phyloP scores from a whole-genome alignment of 2,797 vertebrate species.

The Remorina albescens region DNA sequence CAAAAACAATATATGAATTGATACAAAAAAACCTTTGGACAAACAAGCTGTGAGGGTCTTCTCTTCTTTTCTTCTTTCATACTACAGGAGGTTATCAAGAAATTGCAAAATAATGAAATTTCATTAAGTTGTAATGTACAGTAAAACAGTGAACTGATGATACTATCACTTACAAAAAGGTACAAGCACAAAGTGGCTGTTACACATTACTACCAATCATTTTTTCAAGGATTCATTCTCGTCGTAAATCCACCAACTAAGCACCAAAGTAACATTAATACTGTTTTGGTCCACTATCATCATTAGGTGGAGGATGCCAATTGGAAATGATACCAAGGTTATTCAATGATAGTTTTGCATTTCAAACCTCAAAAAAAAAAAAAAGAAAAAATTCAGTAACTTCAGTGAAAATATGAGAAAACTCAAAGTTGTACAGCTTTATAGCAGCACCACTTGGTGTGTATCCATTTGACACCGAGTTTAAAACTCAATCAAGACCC shows the following conservation, averaged over 20 bases:
- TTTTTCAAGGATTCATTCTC: background rate
- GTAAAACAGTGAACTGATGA: background rate
- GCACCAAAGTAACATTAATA: background rate
- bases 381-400: background rate
- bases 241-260: background rate
- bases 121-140: background rate
- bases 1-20: background rate
- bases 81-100: background rate
- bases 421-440: background rate
- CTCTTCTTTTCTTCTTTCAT: background rate
- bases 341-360: background rate
- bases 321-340: background rate
- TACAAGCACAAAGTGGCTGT: too few relatives aligned
- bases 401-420: background rate
- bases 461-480: background rate
- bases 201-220: background rate
- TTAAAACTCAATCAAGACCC: slow-evolving; percentile 17
- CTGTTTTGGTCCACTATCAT: background rate
- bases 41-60: background rate
- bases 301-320: background rate
- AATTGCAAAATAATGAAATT: too few relatives aligned
- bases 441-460: background rate
- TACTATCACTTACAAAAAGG: background rate
- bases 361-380: background rate
- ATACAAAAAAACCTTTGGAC: background rate